A percentile compares a stretch with the other conserved stretches of the same genome.
These are phyloP conservation scores for Lampropteryx suffumata DNA, from an alignment of 2,888 invertebrate genomes.

Conservation along the genomic window DNA sequence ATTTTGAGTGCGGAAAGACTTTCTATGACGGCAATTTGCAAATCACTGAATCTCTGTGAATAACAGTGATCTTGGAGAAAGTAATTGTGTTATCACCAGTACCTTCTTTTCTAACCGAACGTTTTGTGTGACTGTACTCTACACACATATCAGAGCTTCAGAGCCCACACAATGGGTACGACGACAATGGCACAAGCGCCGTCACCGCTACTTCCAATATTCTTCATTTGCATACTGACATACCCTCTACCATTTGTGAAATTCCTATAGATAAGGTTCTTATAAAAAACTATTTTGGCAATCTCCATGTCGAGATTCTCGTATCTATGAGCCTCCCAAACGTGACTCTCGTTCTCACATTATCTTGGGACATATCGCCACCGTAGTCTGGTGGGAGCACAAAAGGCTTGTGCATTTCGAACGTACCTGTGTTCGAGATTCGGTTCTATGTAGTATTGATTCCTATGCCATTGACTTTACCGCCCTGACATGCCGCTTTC, in stretches of 20 bases:
- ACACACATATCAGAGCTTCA: constrained; percentile 33
- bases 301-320: background rate
- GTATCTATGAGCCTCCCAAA: too few species aligned
- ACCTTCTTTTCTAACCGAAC: too few species aligned
- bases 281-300: constrained; percentile 6
- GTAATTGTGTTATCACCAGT: too few species aligned
- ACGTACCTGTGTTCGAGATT: constrained; percentile 1
- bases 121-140: constrained; percentile 29
- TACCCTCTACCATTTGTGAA: constrained; percentile 30
- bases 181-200: constrained; percentile 60
- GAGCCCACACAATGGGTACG: constrained; percentile 48
- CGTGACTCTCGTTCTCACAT: too few species aligned
- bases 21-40: too few species aligned
- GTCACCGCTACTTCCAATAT: constrained; percentile 66
- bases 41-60: too few species aligned
- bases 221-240: constrained; percentile 72
- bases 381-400: too few species aligned
- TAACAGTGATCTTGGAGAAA: too few species aligned
- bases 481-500: constrained; percentile 54
- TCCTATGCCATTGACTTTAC: constrained; percentile 19
- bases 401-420: background rate
- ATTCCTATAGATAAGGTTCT: background rate
- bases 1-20: too few species aligned
- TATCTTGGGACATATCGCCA: too few species aligned
- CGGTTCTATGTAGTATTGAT: constrained; percentile 1